These are phyloP conservation scores for Xylota segnis DNA, from an alignment of 2,888 invertebrate species.

Conservation along the genomic window DNA sequence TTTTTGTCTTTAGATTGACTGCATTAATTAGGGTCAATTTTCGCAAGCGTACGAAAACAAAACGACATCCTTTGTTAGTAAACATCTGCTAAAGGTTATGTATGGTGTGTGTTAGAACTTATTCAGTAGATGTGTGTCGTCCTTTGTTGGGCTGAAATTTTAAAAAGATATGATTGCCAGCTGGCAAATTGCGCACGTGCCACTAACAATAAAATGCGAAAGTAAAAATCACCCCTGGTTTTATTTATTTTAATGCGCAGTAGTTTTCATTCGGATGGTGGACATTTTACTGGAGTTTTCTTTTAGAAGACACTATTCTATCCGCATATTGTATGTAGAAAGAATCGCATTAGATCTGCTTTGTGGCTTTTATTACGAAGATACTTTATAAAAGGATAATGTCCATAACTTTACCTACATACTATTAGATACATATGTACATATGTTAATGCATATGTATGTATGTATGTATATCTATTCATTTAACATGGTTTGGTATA, in stretches of 20 bases:
- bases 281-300: conserved; percentile 6
- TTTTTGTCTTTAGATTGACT: conserved; percentile 7
- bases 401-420: no score
- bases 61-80: conserved; percentile 3
- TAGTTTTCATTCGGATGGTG: conserved; percentile 34
- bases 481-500: no score
- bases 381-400: no score
- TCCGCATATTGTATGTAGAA: not conserved
- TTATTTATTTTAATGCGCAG: conserved; percentile 48
- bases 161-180: conserved; percentile 34
- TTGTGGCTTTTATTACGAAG: no score
- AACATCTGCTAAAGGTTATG: conserved; percentile 66
- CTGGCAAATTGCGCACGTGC: conserved; percentile 66
- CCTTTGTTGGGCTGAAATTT: conserved; percentile 16
- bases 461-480: no score
- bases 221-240: conserved; percentile 49
- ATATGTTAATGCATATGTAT: no score
- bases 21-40: conserved; percentile 1
- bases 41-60: not conserved
- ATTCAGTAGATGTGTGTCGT: not conserved
- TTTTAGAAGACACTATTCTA: not conserved
- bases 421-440: no score
- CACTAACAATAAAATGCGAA: conserved; percentile 49
- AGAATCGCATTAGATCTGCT: not conserved
- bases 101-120: not conserved